phyloP scores from a whole-genome alignment of 2,888 invertebrate genomes.

The Pterobdella sp. region DNA sequence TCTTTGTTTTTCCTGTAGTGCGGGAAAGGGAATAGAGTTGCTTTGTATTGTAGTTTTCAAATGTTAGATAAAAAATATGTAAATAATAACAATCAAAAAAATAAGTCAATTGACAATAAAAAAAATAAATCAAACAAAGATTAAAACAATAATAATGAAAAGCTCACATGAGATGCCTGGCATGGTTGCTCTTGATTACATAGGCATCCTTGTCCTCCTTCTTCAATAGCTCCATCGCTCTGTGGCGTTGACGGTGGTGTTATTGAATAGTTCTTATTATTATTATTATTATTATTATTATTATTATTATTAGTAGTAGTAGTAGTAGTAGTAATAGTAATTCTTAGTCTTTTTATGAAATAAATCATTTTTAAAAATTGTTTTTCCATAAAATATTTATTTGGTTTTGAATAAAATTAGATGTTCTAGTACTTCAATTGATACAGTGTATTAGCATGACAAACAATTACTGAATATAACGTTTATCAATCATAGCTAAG shows the following conservation, averaged over 20 bases:
- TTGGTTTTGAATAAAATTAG: too few relatives aligned
- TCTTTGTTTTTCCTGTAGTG: background rate
- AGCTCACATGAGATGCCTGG: slow-evolving; percentile 13
- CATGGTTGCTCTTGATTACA: background rate
- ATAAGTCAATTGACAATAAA: background rate
- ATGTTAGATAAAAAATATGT: background rate
- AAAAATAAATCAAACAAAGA: background rate
- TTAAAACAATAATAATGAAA: background rate
- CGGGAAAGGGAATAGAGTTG: too few relatives aligned
- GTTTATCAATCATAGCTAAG: background rate
- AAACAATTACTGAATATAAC: background rate
- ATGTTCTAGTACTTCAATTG: too few relatives aligned
- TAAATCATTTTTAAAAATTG: too few relatives aligned
- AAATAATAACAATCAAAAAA: background rate
- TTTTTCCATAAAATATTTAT: too few relatives aligned
- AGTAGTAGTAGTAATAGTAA: too few relatives aligned
- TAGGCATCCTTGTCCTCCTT: slow-evolving; percentile 1
- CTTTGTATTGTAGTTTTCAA: background rate
- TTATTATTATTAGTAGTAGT: too few relatives aligned
- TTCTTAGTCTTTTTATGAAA: too few relatives aligned
- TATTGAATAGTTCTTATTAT: too few relatives aligned
- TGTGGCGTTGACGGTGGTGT: background rate
- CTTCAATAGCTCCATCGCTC: background rate
- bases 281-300: too few relatives aligned
- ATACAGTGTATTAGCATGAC: background rate